Conservation (phyloP, 2,797 vertebrate genomes). For the Miichthys miiuy region DNA sequence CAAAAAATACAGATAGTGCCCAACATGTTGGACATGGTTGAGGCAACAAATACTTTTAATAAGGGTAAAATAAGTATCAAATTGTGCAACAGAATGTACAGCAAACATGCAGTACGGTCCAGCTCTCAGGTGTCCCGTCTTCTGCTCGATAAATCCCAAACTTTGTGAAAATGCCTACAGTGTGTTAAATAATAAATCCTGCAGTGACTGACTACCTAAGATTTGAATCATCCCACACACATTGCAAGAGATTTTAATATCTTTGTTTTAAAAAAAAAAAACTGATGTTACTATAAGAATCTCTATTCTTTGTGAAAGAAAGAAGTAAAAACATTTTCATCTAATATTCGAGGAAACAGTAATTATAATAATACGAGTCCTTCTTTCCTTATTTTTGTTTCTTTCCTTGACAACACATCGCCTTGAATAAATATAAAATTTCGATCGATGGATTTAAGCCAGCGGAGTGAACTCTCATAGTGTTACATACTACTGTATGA, state of each 20-base stretch:
- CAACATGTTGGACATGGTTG: too few relatives aligned
- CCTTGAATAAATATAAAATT: constrained; percentile 7
- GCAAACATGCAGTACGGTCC: neutral
- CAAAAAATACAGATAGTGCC: too few relatives aligned
- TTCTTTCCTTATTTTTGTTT: neutral
- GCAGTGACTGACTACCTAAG: too few relatives aligned
- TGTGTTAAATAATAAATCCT: neutral
- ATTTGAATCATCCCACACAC: neutral
- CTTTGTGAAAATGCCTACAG: neutral
- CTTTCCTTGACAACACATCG: neutral
- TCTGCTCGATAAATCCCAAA: neutral
- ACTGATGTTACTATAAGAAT: neutral
- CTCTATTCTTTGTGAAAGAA: neutral
- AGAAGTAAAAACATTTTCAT: neutral
- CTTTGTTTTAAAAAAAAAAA: neutral
- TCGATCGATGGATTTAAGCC: neutral
- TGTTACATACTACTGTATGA: neutral
- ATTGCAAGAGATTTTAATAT: neutral
- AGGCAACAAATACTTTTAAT: neutral
- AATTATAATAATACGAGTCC: neutral
- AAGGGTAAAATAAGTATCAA: neutral
- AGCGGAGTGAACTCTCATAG: neutral
- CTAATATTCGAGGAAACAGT: neutral
- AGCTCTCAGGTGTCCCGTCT: neutral
- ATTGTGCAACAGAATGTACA: neutral